Percentiles rank a stretch among this genome's conserved stretches.
Conservation (phyloP, 1,140 invertebrate species). For the Aphaenogaster floridana region DNA sequence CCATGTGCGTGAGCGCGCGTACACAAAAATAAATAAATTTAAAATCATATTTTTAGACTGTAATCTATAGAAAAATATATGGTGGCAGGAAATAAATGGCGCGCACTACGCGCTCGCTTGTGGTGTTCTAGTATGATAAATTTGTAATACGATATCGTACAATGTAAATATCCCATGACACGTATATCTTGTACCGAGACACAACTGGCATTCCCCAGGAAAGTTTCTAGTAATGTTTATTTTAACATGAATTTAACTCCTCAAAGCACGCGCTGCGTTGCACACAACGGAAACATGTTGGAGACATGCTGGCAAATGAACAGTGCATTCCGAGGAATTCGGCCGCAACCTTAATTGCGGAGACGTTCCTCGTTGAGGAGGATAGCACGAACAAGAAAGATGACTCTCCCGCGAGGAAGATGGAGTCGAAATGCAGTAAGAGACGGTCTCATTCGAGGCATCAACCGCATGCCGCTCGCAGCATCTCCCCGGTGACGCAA, state of each 20-base stretch:
- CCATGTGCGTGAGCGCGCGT: background rate
- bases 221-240: constrained; percentile 35
- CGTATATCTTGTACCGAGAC: background rate
- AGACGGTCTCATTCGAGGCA: constrained; percentile 52
- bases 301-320: constrained; percentile 41
- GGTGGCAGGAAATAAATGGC: background rate
- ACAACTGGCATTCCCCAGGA: background rate
- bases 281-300: constrained; percentile 15
- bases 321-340: constrained; percentile 34
- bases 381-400: constrained; percentile 45
- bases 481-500: constrained; percentile 21
- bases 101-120: too few relatives aligned
- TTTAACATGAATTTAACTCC: constrained; percentile 24
- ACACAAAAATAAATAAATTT: background rate
- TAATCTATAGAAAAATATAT: constrained; percentile 14
- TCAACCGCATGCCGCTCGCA: constrained; percentile 3
- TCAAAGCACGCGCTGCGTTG: constrained; percentile 18
- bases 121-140: background rate
- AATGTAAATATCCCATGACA: background rate
- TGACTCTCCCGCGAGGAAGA: constrained; percentile 14
- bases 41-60: background rate
- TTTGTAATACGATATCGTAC: background rate
- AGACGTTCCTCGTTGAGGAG: constrained; percentile 41
- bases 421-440: constrained; percentile 23
- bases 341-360: constrained; percentile 68